These are phyloP conservation scores for Chondrosia reniformis DNA, from an alignment of 37 sponge, comb jelly and placozoan species.

Conservation along the genomic window DNA sequence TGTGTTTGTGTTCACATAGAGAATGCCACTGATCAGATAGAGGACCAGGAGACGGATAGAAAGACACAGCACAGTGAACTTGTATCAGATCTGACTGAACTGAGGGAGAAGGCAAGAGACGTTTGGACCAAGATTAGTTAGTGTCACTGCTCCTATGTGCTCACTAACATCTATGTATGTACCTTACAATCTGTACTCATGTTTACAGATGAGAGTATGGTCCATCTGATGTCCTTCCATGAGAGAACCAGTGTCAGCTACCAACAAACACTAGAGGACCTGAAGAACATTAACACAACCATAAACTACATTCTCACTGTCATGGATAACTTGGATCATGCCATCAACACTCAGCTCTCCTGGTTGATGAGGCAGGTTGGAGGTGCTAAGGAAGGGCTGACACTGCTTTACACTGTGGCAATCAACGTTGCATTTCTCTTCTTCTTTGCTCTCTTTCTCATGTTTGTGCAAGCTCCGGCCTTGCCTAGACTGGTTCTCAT, in stretches of 20 bases:
- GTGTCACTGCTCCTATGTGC: background rate
- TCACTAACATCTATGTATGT: background rate
- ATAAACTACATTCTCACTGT: slow-evolving; percentile 30
- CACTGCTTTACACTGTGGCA: slow-evolving; percentile 8
- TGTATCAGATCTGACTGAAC: slow-evolving; percentile 26
- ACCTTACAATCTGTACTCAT: background rate
- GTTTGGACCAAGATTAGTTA: slow-evolving; percentile 75
- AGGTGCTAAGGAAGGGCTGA: slow-evolving; percentile 42
- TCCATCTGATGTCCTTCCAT: slow-evolving; percentile 11
- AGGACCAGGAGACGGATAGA: slow-evolving; percentile 32
- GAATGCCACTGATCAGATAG: slow-evolving; percentile 28
- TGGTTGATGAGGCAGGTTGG: slow-evolving; percentile 56
- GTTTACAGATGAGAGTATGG: slow-evolving; percentile 37
- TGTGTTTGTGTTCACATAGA: slow-evolving; percentile 23
- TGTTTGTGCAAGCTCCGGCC: slow-evolving; percentile 46
- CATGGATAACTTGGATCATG: slow-evolving; percentile 22
- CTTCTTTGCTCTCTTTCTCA: slow-evolving; percentile 26
- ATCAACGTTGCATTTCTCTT: slow-evolving; percentile 48
- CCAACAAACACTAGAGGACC: slow-evolving; percentile 45
- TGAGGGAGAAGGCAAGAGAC: slow-evolving; percentile 47
- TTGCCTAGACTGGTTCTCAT: slow-evolving; percentile 33
- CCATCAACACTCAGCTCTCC: slow-evolving; percentile 43
- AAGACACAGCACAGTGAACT: slow-evolving; percentile 25
- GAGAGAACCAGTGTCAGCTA: slow-evolving; percentile 47
- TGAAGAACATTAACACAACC: slow-evolving; percentile 47